Conservation (phyloP, 2,888 invertebrate genomes). For the Luperina nickerlii region DNA sequence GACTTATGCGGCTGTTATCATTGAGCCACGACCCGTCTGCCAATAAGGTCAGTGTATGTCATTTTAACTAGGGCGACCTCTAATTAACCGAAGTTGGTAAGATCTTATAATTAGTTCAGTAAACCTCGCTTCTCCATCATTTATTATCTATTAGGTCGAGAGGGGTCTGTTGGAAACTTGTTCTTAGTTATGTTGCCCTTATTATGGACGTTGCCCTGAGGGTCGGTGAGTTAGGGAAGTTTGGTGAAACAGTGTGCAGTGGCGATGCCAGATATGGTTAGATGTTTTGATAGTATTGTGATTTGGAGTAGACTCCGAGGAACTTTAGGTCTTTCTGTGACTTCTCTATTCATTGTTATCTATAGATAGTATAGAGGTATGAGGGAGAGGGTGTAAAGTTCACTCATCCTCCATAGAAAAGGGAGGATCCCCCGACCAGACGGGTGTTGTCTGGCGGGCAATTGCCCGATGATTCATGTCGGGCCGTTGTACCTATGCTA, state of each 20-base stretch:
- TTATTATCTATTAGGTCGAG: slow-evolving; percentile 24
- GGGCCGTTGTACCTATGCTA: too few relatives aligned
- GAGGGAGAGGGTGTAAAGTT: too few relatives aligned
- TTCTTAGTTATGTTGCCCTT: slow-evolving; percentile 3
- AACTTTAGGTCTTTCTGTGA: too few relatives aligned
- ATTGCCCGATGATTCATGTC: too few relatives aligned
- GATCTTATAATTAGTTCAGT: slow-evolving; percentile 5
- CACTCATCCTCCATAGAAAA: too few relatives aligned
- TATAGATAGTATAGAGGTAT: too few relatives aligned
- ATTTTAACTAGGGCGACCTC: neutral
- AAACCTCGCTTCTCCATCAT: slow-evolving; percentile 5
- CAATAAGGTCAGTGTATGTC: neutral
- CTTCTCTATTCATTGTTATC: too few relatives aligned
- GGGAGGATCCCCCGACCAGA: too few relatives aligned
- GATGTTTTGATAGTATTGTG: slow-evolving; percentile 5
- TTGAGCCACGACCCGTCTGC: too few relatives aligned
- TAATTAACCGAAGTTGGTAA: neutral
- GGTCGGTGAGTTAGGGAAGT: slow-evolving; percentile 27
- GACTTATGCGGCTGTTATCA: too few relatives aligned
- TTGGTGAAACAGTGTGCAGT: neutral
- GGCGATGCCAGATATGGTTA: neutral
- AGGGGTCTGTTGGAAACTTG: slow-evolving; percentile 18
- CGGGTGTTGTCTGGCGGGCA: too few relatives aligned
- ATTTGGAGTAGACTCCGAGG: neutral
- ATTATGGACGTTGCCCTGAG: neutral